Base-by-base conservation (phyloP, 2,888 invertebrate genomes). In the Lepidonotus clava region DNA sequence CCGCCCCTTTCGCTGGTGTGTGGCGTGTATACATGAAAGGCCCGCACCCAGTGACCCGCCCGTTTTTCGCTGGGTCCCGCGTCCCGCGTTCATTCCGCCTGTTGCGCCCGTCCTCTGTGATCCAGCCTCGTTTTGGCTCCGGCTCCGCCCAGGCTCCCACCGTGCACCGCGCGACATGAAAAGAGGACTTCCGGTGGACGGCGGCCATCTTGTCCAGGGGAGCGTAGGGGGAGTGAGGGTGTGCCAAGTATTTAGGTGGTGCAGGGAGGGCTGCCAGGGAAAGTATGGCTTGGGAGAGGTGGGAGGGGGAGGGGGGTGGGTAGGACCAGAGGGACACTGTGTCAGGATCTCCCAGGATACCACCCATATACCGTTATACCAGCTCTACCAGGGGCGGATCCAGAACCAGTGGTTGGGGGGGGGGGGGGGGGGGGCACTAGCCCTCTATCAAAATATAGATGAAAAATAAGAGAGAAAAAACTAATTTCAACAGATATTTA, bases 61-160 rank as follows among this genome's bases (percentile, higher is more conserved):
- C 38, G 38, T 34, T 76, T 76, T 76, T 36, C 76, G 76, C 40
- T 76, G 36, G 36, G 36, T 76, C 38, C 24, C 76, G 40, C 28
- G 21, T 76, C 36, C 76, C 76, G 1, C 76, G 34, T 38, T 24
- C 36, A 76, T 76, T 76, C 36, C 76, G 76, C 76, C 76, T 76
- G 76, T 76, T 76, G 76, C 76, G 34, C 28, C 76, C 0, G 76
- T 40, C 76, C 76, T 28, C 76, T 76, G 71, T 71, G 71, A 71
- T 71, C 71, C 14, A 11, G 8, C 36, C 76, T n/a, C 38, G 36
- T 34, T 76, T 76, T 76, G 18, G 76, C n/a, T 14, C 18, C 76
- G 36, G 38, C 21, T 1, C 21, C 32, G 18, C 36, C n/a, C 51
- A 21, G 21, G 40, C 38, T 40, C 38, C 76, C 76, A 28, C 38